Conservation (phyloP, 1,140 invertebrate genomes). For the Danaus plexippus region DNA sequence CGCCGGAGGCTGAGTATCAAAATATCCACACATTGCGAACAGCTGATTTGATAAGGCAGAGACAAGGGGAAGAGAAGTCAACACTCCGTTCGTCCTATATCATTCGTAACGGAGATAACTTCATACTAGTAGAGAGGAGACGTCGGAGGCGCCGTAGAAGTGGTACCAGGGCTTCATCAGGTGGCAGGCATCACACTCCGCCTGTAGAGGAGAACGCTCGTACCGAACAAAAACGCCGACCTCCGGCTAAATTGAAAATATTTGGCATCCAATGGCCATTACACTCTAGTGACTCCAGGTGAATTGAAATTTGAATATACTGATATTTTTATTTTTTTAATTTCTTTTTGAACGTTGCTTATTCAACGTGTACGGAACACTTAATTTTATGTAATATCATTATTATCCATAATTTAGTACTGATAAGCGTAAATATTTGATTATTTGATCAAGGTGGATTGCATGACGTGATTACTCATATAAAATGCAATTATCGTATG, state of each 20-base stretch:
- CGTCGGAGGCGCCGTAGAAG: constrained; percentile 57
- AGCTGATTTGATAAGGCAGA: constrained; percentile 62
- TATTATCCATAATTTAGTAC: too few relatives aligned
- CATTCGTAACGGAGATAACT: constrained; percentile 68
- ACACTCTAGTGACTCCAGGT: constrained; percentile 67
- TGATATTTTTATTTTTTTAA: background rate
- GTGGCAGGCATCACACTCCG: constrained; percentile 57
- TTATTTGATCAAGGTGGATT: background rate
- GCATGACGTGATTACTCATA: constrained; percentile 12
- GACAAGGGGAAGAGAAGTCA: constrained; percentile 61
- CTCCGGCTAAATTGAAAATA: constrained; percentile 64
- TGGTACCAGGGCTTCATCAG: constrained; percentile 62
- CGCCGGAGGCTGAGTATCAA: constrained; percentile 62
- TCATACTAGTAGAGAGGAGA: constrained; percentile 66
- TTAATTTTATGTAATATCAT: too few relatives aligned
- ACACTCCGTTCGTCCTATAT: constrained; percentile 68
- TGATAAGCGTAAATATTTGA: too few relatives aligned
- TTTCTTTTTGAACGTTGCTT: too few relatives aligned
- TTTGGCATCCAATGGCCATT: constrained; percentile 71
- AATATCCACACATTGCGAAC: constrained; percentile 66
- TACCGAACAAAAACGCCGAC: constrained; percentile 58
- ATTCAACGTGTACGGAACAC: too few relatives aligned
- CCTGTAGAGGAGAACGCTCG: constrained; percentile 53
- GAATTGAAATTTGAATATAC: constrained; percentile 13
- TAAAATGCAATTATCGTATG: constrained; percentile 8